phyloP scores from a whole-genome alignment of 2,888 invertebrate species.

The Elysia crispata region DNA sequence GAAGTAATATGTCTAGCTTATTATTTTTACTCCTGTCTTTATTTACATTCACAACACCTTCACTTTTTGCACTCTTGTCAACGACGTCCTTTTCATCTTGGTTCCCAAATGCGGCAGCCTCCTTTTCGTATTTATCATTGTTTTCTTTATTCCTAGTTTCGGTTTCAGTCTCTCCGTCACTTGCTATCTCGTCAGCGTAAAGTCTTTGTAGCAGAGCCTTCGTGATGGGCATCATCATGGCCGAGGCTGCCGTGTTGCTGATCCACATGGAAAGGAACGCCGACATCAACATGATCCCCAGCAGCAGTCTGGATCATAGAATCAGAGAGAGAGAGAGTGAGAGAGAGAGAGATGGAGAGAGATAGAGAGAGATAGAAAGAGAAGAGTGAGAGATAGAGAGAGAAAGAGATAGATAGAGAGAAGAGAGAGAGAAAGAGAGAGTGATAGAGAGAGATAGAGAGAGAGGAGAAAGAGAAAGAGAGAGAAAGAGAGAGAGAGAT shows the following conservation, averaged over 20 bases:
- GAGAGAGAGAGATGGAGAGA: neutral
- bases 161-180: too few relatives aligned
- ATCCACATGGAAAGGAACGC: conserved; percentile 96
- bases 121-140: too few relatives aligned
- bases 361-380: too few relatives aligned
- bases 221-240: conserved; percentile 77
- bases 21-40: too few relatives aligned
- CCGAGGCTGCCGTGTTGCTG: conserved; percentile 90
- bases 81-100: too few relatives aligned
- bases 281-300: conserved; percentile 48
- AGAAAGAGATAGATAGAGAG: neutral
- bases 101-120: too few relatives aligned
- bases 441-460: neutral
- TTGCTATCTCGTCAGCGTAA: too few relatives aligned
- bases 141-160: too few relatives aligned
- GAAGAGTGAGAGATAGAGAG: neutral
- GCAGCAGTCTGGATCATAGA: conserved; percentile 41
- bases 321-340: conserved; percentile 4
- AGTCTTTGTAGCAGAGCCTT: conserved; percentile 71
- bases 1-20: too few relatives aligned
- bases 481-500: neutral
- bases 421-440: neutral
- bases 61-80: too few relatives aligned
- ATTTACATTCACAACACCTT: too few relatives aligned
- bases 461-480: neutral